These are phyloP conservation scores for Nesometra sesokonis DNA, from an alignment of 35 echinoderm and acorn worm species.

Conservation along the genomic window DNA sequence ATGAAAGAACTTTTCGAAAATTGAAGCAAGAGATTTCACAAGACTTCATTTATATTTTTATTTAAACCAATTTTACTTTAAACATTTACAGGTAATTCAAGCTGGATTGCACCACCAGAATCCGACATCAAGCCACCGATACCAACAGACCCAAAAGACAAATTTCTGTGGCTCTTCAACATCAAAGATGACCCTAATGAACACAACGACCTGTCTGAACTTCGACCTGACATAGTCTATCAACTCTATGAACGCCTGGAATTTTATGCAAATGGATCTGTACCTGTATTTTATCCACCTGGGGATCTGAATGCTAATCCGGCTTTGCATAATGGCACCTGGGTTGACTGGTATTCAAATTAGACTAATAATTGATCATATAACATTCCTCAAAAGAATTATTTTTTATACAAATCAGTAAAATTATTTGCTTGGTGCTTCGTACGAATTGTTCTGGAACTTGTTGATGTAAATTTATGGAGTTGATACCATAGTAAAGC, in stretches of 20 bases:
- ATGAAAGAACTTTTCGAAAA: no score
- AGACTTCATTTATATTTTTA: no score
- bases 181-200: constrained; percentile 72
- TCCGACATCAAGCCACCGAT: constrained; percentile 27
- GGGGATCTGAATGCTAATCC: constrained; percentile 46
- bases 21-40: no score
- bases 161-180: constrained; percentile 73
- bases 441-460: no score
- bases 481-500: no score
- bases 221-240: constrained; percentile 29
- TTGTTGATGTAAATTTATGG: no score
- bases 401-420: no score
- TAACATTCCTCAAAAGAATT: no score
- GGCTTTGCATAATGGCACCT: constrained; percentile 52
- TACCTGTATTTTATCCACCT: constrained; percentile 48
- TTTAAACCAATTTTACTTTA: no score
- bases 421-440: no score
- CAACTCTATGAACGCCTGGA: constrained; percentile 31
- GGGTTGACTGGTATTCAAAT: constrained; percentile 69
- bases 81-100: constrained; percentile 59
- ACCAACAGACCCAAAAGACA: constrained; percentile 32
- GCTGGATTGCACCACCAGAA: constrained; percentile 82
- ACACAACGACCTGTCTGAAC: constrained; percentile 46
- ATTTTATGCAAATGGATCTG: constrained; percentile 29
- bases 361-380: no score